Evolutionary conservation across 1,140 invertebrate species (phyloP), one percentile per base, ranked within the genome.

Genomic region (Dermatophagoides farinae): DNA sequence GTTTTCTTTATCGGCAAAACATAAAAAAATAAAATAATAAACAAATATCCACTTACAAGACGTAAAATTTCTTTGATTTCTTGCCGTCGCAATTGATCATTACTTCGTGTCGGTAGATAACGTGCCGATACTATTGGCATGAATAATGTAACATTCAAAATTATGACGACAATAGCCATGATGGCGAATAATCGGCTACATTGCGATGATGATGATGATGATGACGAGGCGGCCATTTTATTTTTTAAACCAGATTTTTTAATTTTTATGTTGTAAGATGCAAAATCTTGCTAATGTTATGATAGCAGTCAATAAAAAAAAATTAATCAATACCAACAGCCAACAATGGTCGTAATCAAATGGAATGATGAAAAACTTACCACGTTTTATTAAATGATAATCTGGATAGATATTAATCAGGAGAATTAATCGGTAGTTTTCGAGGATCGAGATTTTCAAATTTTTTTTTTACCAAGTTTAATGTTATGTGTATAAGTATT

Each of bases 31-130:
- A 31, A 31, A 31, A 31, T 31, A 31, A 31, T 31, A 31, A 31
- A 31, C 31, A 31, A 31, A 2, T 43, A 43, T 18, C 11, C 14
- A 55, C 53, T 31, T 55, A 55, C 53, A 16, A 55, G 31, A 20
- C 53, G 53, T 14, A 55, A 38, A 23, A 55, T 55, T 18, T 55
- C 53, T 55, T 55, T 55, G 53, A 55, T 55, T 23, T 55, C 53
- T 44, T 55, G 53, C 23, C 53, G 53, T 44, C 41, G 14, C 25
- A 55, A 14, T 23, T 55, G 53, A 40, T 55, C 53, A 25, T 55
- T 55, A 23, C 53, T 55, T 55, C 53, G 25, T 20, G 53, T 55
- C 14, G 53, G 53, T n/a, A 55, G 53, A 55, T 55, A 55, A 39
- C 53, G 53, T 23, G 53, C 53, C 31, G 14, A 16, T 4, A 44